phyloP scores from a whole-genome alignment of 92 coral and sea anemone genomes.

The Pocillopora meandrina region DNA sequence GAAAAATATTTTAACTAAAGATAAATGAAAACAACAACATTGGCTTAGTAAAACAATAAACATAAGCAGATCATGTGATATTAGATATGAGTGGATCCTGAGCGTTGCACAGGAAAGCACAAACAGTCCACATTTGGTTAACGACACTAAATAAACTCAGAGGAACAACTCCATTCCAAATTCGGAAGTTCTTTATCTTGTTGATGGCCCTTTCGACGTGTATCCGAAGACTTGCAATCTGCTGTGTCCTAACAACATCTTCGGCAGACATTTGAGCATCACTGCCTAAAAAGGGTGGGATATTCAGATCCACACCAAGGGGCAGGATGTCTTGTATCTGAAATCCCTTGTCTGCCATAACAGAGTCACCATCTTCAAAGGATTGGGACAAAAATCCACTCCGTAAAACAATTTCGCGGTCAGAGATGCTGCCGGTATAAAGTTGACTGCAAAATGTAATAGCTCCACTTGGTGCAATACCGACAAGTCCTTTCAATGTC shows the following conservation, averaged over 20 bases:
- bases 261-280: conserved; percentile 2
- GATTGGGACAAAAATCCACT: conserved; percentile 12
- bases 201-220: conserved; percentile 50
- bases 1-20: no score
- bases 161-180: conserved; percentile 33
- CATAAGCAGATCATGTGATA: no score
- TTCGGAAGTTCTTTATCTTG: conserved; percentile 43
- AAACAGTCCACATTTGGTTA: no score
- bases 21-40: no score
- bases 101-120: no score
- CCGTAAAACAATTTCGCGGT: conserved; percentile 4
- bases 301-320: neutral
- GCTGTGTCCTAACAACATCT: conserved; percentile 1
- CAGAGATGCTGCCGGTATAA: neutral
- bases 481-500: conserved; percentile 37
- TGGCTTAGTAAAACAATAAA: no score
- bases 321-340: conserved; percentile 20
- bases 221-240: neutral
- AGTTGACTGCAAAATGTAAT: no score
- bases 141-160: neutral
- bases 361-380: conserved; percentile 3
- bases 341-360: conserved; percentile 12
- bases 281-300: neutral
- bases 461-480: conserved; percentile 28
- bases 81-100: no score